A percentile compares a stretch with the other conserved stretches of the same genome.
Conservation (phyloP, 2,888 invertebrate genomes). For the Eledona agricola region DNA sequence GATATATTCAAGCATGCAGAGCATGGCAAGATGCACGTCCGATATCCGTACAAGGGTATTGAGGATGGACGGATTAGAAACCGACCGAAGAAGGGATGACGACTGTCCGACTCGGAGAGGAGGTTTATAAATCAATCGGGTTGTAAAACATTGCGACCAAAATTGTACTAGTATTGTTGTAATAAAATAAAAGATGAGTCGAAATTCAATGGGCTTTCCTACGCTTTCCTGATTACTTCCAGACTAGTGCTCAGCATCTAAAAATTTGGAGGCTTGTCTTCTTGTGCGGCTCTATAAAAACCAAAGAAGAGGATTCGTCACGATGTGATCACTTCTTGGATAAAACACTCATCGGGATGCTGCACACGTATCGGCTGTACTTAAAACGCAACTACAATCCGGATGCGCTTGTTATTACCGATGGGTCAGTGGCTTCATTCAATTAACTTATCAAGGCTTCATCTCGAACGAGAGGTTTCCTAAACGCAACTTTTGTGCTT, state of each 20-base stretch:
- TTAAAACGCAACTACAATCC: slow-evolving; percentile 12
- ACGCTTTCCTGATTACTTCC: too few relatives aligned
- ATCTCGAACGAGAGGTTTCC: neutral
- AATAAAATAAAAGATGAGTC: too few relatives aligned
- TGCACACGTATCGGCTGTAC: slow-evolving; percentile 10
- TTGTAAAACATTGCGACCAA: too few relatives aligned
- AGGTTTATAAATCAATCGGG: slow-evolving; percentile 18
- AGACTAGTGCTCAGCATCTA: too few relatives aligned
- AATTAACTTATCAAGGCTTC: slow-evolving; percentile 14
- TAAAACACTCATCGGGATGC: slow-evolving; percentile 21
- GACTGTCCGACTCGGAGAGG: slow-evolving; percentile 11
- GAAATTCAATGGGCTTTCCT: too few relatives aligned
- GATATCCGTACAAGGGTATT: slow-evolving; percentile 26
- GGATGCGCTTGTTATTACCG: slow-evolving; percentile 21
- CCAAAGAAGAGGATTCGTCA: too few relatives aligned
- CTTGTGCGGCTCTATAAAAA: too few relatives aligned
- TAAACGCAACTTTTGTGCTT: neutral
- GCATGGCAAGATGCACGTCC: slow-evolving; percentile 26
- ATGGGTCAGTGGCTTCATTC: slow-evolving; percentile 20
- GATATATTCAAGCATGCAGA: slow-evolving; percentile 27
- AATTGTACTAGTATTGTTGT: too few relatives aligned
- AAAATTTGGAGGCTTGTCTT: too few relatives aligned
- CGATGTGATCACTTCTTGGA: slow-evolving; percentile 9
- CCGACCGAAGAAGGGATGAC: slow-evolving; percentile 12
- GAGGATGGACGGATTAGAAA: slow-evolving; percentile 26